Base-by-base conservation (phyloP, 2,888 invertebrate species). In the Steinernema scapterisci region DNA sequence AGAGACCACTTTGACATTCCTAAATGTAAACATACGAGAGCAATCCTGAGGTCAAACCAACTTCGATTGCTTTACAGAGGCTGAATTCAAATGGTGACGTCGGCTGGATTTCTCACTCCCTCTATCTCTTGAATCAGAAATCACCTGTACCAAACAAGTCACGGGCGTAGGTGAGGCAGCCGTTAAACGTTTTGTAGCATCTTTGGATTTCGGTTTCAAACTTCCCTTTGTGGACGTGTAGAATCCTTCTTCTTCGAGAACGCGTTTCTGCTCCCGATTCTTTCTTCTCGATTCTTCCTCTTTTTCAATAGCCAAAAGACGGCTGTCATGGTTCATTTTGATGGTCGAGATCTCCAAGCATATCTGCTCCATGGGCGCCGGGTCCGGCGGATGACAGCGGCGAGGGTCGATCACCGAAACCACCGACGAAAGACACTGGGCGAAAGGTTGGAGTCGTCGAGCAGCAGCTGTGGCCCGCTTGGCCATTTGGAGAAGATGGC, bases 311-410 rank as follows among this genome's bases (percentile, higher is more conserved):
- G 83, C 84, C n/a, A 80, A 78, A 23, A 80, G 76, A 16, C 83
- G 73, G 13, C 85, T 86, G 48, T 87, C 85, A 71, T 88, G 88
- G 79, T 89, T 88, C 38, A 88, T 89, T 44, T 87, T 87, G 72
- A 89, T 86, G 19, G 87, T 88, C 56, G 80, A 77, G 51, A 89
- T 89, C 78, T 88, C 86, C 51, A 79, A 71, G 74, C 87, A 87
- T 27, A 87, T 87, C 54, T 82, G 81, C 73, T 88, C 87, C 87
- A 87, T 87, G 48, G 87, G 87, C 6, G 87, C 84, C 5, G 81
- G 83, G 27, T 83, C 81, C 0, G 83, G 83, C 3, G 83, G 78
- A 70, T 70, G 52, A 16, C 75, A 71, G 16, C 81, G 78, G 23
- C 77, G 73, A 9, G 73, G 73, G 48, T 80, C 81, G 31, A 82